A percentile compares a stretch with the other conserved stretches of the same genome.
Evolutionary conservation across 2,113 vertebrate genomes (phyloP).

Genomic region (Barnardius zonarius): DNA sequence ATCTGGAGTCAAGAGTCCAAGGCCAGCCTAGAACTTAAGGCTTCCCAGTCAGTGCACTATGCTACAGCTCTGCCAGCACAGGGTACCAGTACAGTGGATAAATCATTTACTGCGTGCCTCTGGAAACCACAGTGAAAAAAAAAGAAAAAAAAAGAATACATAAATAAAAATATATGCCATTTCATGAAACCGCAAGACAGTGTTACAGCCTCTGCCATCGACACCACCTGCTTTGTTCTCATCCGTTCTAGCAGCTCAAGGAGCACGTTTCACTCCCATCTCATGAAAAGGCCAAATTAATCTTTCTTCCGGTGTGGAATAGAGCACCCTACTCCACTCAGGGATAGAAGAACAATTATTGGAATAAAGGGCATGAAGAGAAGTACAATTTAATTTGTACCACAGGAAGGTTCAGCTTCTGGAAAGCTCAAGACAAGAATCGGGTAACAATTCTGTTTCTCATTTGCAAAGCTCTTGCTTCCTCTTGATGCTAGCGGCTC

Average conservation of each 20-base stretch:
- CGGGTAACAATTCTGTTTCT: neutral
- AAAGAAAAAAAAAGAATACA: neutral
- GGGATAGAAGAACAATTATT: neutral
- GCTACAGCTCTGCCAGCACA: conserved; percentile 60
- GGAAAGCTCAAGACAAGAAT: neutral
- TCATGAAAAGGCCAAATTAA: neutral
- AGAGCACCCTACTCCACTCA: neutral
- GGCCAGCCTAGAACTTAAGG: conserved; percentile 48
- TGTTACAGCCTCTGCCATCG: neutral
- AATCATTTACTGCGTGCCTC: conserved; percentile 44
- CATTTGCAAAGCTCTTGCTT: neutral
- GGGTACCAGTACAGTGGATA: conserved; percentile 34
- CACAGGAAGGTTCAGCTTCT: neutral
- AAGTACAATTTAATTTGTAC: neutral
- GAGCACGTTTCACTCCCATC: neutral
- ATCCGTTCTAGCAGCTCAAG: neutral
- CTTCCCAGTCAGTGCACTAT: conserved; percentile 48
- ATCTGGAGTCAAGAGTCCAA: conserved; percentile 56
- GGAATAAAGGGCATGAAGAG: neutral
- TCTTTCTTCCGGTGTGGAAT: neutral
- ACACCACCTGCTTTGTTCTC: neutral
- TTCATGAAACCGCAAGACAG: conserved; percentile 10
- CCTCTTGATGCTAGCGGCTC: neutral
- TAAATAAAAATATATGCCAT: conserved; percentile 35
- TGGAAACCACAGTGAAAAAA: conserved; percentile 21